phyloP scores from a whole-genome alignment of 1,140 invertebrate species.

The Mercenaria mercenaria region DNA sequence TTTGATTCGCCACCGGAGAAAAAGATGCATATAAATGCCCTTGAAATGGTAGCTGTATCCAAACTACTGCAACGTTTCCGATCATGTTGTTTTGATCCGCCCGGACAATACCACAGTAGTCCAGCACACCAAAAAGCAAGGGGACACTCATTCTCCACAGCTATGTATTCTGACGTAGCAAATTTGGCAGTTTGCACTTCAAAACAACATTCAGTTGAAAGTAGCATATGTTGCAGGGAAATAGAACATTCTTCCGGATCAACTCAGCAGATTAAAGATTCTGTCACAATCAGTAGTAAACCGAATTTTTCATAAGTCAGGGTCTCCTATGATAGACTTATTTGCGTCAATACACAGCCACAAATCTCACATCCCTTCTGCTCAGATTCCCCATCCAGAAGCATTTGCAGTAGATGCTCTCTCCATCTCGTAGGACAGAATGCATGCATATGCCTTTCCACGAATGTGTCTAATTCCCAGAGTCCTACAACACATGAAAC shows the following conservation, averaged over 20 bases:
- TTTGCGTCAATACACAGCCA: slow-evolving; percentile 57
- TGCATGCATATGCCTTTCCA: slow-evolving; percentile 64
- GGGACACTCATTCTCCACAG: not conserved
- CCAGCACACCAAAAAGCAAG: slow-evolving; percentile 56
- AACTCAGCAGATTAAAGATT: not conserved
- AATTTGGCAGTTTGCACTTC: slow-evolving; percentile 27
- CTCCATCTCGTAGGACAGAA: slow-evolving; percentile 46
- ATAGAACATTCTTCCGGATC: slow-evolving; percentile 35
- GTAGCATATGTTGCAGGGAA: slow-evolving; percentile 41
- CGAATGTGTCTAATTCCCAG: slow-evolving; percentile 47
- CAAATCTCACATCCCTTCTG: slow-evolving; percentile 33
- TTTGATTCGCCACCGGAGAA: not conserved
- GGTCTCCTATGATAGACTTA: slow-evolving; percentile 57
- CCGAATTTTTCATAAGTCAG: slow-evolving; percentile 34
- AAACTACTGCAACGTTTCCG: not conserved
- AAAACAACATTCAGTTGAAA: slow-evolving; percentile 37
- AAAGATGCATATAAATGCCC: not conserved
- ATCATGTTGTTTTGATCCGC: slow-evolving; percentile 15
- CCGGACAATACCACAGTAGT: slow-evolving; percentile 45
- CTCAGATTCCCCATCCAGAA: slow-evolving; percentile 35
- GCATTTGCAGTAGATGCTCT: slow-evolving; percentile 58
- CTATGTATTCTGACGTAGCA: slow-evolving; percentile 44
- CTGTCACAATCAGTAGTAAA: slow-evolving; percentile 35
- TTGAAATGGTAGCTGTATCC: slow-evolving; percentile 34
- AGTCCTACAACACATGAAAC: slow-evolving; percentile 36